phyloP scores from a whole-genome alignment of 2,797 vertebrate genomes.

The Sitta carolinensis region DNA sequence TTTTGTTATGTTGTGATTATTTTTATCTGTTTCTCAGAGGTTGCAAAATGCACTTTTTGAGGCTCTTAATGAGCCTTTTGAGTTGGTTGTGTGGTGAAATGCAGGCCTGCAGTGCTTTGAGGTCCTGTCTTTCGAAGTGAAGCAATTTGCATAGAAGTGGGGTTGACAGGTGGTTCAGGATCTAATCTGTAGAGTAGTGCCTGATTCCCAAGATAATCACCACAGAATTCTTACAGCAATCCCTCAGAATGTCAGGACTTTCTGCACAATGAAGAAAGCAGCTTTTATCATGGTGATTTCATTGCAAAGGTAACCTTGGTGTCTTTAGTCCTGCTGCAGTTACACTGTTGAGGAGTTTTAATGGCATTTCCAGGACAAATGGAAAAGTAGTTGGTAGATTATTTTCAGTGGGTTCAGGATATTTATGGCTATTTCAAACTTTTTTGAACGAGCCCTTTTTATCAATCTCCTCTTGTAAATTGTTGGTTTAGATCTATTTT shows the following conservation, averaged over 20 bases:
- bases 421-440: neutral
- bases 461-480: neutral
- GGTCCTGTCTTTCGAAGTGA: neutral
- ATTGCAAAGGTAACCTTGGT: neutral
- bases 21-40: neutral
- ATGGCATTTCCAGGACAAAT: neutral
- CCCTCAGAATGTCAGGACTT: neutral
- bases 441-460: neutral
- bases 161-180: neutral
- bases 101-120: neutral
- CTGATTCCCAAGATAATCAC: neutral
- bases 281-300: neutral
- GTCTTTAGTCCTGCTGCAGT: neutral
- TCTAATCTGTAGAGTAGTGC: neutral
- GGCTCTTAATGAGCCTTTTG: neutral
- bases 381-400: neutral
- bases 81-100: neutral
- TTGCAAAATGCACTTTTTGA: neutral
- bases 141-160: neutral
- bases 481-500: neutral
- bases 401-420: neutral
- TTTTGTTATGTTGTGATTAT: neutral
- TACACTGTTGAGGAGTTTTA: neutral
- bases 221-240: neutral
- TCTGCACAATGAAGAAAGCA: neutral